Conservation (phyloP, 2,797 vertebrate species). For the Gallirallus australis region DNA sequence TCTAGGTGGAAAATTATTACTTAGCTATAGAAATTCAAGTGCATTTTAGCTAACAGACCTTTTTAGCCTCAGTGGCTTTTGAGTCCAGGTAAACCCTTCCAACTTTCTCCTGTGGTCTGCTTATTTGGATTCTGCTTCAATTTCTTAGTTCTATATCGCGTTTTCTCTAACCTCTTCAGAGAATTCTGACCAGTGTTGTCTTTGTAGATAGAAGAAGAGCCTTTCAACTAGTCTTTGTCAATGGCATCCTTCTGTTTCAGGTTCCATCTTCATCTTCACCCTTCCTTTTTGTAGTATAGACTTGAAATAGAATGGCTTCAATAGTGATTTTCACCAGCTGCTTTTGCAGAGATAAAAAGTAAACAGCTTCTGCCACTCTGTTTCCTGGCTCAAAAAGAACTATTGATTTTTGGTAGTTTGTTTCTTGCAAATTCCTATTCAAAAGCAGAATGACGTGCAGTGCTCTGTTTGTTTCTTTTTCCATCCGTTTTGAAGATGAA, state of each 20-base stretch:
- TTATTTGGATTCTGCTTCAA: background rate
- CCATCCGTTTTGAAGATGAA: background rate
- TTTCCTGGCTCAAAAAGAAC: background rate
- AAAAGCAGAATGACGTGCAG: background rate
- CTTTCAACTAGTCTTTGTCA: background rate
- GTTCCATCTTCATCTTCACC: background rate
- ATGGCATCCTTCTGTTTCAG: background rate
- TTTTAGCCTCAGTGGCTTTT: background rate
- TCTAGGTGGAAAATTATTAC: background rate
- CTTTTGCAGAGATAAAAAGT: background rate
- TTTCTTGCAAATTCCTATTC: background rate
- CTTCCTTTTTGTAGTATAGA: background rate
- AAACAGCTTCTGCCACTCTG: background rate
- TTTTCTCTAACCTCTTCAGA: background rate
- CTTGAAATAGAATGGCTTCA: background rate
- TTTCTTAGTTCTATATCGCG: background rate
- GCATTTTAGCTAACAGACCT: background rate
- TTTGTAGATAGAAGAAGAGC: background rate
- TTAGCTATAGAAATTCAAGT: background rate
- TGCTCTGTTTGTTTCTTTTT: background rate
- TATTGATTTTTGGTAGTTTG: background rate
- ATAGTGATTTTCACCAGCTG: background rate
- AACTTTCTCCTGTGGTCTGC: background rate
- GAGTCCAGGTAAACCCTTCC: background rate
- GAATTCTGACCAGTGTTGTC: background rate